Evolutionary conservation across 2,888 invertebrate genomes (phyloP).

Genomic region (Volucella zonaria): DNA sequence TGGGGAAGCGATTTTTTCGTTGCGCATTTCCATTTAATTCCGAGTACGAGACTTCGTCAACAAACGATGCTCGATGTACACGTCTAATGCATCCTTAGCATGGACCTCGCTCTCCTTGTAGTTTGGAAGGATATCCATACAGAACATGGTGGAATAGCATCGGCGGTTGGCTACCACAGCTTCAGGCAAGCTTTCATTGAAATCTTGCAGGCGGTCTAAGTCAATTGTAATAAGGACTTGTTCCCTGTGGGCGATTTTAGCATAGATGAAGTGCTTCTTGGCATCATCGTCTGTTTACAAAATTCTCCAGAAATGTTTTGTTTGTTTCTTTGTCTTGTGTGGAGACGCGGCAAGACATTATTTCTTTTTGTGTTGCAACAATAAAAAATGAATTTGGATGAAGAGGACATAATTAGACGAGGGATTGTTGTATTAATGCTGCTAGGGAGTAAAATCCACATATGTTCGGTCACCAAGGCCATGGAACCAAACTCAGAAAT

Average conservation of each 20-base stretch:
- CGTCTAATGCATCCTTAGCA: conserved; percentile 96
- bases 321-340: conserved; percentile 87
- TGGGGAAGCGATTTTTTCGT: conserved; percentile 92
- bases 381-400: neutral
- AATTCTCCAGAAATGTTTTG: conserved; percentile 92
- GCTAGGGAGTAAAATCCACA: conserved; percentile 21
- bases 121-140: conserved; percentile 94
- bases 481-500: conserved; percentile 80
- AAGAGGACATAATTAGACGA: neutral
- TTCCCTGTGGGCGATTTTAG: conserved; percentile 94
- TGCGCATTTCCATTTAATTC: conserved; percentile 89
- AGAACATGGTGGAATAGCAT: conserved; percentile 92
- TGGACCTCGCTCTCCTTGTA: conserved; percentile 92
- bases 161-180: conserved; percentile 91
- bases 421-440: conserved; percentile 3
- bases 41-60: conserved; percentile 92
- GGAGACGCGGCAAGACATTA: conserved; percentile 86
- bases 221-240: conserved; percentile 92
- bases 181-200: conserved; percentile 90
- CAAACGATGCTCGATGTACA: conserved; percentile 98
- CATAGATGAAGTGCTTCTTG: conserved; percentile 93
- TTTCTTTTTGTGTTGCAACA: no score
- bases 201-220: conserved; percentile 92
- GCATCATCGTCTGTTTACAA: conserved; percentile 88
- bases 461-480: conserved; percentile 79